phyloP scores from a whole-genome alignment of 2,113 vertebrate genomes.

The Setophaga kirtlandii region DNA sequence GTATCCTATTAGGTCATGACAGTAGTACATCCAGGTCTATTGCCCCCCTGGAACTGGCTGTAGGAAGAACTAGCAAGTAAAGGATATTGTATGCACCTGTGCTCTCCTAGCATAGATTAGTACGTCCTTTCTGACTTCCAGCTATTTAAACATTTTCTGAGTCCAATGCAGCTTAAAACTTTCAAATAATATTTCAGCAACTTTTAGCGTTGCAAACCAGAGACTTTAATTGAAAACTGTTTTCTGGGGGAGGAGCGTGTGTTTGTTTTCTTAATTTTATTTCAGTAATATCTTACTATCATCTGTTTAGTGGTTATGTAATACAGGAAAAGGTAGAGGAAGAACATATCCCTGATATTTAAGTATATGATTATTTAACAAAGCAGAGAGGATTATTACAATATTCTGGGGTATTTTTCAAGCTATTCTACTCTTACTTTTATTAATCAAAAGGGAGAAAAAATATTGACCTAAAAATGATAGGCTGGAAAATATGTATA shows the following conservation, averaged over 20 bases:
- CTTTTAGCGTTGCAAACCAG: neutral
- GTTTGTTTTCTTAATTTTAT: neutral
- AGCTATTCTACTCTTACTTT: neutral
- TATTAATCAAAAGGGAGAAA: neutral
- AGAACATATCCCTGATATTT: neutral
- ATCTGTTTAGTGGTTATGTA: neutral
- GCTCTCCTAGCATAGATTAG: neutral
- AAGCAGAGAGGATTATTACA: neutral
- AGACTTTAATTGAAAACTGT: neutral
- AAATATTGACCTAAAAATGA: neutral
- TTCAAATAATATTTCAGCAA: neutral
- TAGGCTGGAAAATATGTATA: neutral
- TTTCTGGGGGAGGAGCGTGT: fast-evolving
- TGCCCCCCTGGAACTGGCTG: neutral
- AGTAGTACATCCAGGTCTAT: neutral
- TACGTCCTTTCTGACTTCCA: neutral
- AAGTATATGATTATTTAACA: neutral
- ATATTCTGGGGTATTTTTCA: neutral
- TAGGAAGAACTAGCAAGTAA: neutral
- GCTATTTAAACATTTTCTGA: neutral
- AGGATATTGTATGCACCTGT: neutral
- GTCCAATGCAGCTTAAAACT: neutral
- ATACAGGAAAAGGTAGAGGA: neutral
- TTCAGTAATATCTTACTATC: neutral
- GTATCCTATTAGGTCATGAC: neutral